Conservation (phyloP, 1,140 invertebrate genomes). For the Magallana ariakensis region DNA sequence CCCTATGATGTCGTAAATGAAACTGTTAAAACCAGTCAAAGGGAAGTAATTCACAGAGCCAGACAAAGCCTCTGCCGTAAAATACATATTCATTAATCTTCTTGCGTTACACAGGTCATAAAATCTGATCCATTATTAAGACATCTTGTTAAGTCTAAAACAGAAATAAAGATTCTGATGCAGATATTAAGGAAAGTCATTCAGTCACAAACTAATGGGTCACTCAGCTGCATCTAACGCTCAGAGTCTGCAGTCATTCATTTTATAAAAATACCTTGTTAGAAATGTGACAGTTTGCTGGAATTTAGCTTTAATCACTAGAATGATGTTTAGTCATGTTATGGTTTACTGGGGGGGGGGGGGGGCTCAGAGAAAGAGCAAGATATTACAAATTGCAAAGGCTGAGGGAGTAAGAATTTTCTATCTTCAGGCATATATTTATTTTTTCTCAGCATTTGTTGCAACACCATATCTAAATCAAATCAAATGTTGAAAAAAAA, state of each 20-base stretch:
- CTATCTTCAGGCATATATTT: too few relatives aligned
- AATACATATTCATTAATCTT: background rate
- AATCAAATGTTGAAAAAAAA: too few relatives aligned
- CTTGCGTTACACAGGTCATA: background rate
- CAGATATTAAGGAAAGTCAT: background rate
- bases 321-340: too few relatives aligned
- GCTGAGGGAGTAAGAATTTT: too few relatives aligned
- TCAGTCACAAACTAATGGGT: background rate
- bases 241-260: background rate
- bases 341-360: too few relatives aligned
- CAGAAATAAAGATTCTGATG: background rate
- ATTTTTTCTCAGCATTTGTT: too few relatives aligned
- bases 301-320: background rate
- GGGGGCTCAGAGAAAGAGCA: too few relatives aligned
- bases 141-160: background rate
- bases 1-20: slow-evolving; percentile 17
- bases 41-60: slow-evolving; percentile 10
- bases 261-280: background rate
- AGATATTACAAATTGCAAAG: too few relatives aligned
- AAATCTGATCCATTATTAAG: slow-evolving; percentile 11
- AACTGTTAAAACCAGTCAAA: background rate
- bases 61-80: background rate
- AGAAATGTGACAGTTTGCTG: background rate
- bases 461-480: too few relatives aligned
- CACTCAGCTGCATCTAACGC: background rate